Evolutionary conservation across 2,797 vertebrate species (phyloP).

Genomic region (Eurystomus glaucurus): DNA sequence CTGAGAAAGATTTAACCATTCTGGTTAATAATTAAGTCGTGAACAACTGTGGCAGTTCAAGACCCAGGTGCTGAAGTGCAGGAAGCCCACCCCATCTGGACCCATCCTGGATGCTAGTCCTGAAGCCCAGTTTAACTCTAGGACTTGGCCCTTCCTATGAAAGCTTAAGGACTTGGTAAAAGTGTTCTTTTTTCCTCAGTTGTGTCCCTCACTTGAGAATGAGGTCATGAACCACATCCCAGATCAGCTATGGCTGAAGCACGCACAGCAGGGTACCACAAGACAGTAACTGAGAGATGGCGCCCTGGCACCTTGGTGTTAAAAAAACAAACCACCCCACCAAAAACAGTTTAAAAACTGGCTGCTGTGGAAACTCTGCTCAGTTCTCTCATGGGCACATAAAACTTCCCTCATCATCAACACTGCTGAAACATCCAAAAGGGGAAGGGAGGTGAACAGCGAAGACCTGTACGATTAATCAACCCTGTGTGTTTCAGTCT

Average conservation of each 20-base stretch:
- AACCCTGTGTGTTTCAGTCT: neutral
- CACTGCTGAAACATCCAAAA: neutral
- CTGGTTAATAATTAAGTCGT: neutral
- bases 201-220: fast-evolving
- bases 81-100: neutral
- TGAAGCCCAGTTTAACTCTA: neutral
- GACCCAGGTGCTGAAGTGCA: neutral
- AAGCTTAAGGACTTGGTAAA: neutral
- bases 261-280: no score
- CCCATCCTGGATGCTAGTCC: neutral
- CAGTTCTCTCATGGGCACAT: neutral
- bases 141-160: neutral
- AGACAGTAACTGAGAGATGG: neutral
- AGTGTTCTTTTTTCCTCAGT: fast-evolving
- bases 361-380: neutral
- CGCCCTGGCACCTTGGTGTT: neutral
- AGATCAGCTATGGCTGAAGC: neutral
- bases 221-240: neutral
- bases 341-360: neutral
- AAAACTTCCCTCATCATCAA: neutral
- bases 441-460: neutral
- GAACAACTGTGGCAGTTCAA: neutral
- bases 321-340: neutral
- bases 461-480: neutral
- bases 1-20: neutral